Base-by-base conservation (phyloP, 2,113 vertebrate species). In the Myotis lucifugus region DNA sequence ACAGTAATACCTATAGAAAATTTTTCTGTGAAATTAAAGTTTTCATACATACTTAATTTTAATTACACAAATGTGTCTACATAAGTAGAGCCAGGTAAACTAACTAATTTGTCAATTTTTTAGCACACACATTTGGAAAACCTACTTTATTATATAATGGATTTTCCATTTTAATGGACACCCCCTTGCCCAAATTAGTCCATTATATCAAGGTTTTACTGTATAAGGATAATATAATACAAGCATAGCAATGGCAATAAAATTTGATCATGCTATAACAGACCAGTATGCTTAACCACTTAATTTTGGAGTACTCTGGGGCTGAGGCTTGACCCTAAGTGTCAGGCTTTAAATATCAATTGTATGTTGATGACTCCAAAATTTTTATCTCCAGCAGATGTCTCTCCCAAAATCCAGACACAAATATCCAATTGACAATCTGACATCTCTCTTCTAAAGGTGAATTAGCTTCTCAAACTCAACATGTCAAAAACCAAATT, bases 361-460 rank as follows among this genome's bases (percentile, higher is more conserved):
- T 90, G 66, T 32, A 89, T 61, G 32, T 81, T 82, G 74, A 90
- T 52, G 69, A 94, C 48, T 92, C n/a, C 81, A 86, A 70, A 88
- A 52, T 46, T 85, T 86, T 76, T 77, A 77, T 86, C 40, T 90
- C 50, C n/a, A 85, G 73, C 56, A 89, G 85, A 69, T 86, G 21
- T 96, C 74, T 59, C 54, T 94, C 59, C 67, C 85, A 89, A 96
- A 92, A 40, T 76, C 23, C 15, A 73, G 21, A 85, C 81, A 81
- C 79, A 79, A 54, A 79, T 18, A 37, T 52, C 19, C 70, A 73
- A 32, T 17, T 85, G 48, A 85, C 54, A 92, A 52, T 42, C 29
- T 86, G 76, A 82, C 40, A 61, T 76, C 12, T 90, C 66, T 67
- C 73, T 54, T 67, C 59, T 96, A 56, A 85, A 92, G 21, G 54